These are phyloP conservation scores for Xiphophorus birchmanni DNA, from an alignment of 2,797 vertebrate species.

Conservation along the genomic window DNA sequence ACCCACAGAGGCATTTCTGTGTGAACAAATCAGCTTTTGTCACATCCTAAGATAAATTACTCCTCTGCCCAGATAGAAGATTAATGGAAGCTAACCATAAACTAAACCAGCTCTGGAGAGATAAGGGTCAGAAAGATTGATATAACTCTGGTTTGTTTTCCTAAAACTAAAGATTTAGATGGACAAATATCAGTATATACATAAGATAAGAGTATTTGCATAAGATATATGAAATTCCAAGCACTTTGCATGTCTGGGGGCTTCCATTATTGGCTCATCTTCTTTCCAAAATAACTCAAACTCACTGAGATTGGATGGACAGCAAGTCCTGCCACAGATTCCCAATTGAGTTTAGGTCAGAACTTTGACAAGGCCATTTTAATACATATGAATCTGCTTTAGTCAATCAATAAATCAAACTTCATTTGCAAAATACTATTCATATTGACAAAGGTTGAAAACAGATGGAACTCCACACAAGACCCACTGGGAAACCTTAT, in stretches of 20 bases:
- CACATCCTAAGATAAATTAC: slow-evolving; percentile 73
- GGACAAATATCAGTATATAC: not conserved
- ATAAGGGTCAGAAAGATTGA: slow-evolving; percentile 27
- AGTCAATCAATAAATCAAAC: not conserved
- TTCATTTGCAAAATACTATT: not conserved
- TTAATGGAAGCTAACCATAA: slow-evolving; percentile 72
- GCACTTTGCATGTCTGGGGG: not conserved
- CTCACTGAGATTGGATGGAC: not conserved
- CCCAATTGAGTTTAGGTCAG: not conserved
- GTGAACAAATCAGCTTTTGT: slow-evolving; percentile 75
- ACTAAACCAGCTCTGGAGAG: slow-evolving; percentile 20
- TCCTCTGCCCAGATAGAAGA: slow-evolving; percentile 50
- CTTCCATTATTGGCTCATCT: not conserved
- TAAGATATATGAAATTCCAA: not conserved
- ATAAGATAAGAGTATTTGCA: not conserved
- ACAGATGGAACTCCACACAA: not conserved
- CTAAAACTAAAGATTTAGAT: not conserved
- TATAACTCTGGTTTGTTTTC: not conserved
- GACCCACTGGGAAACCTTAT: not conserved
- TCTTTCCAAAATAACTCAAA: not conserved
- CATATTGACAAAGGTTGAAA: not conserved
- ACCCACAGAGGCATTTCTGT: slow-evolving; percentile 60
- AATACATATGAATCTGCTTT: not conserved
- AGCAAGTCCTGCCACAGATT: not conserved
- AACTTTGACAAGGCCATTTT: not conserved